Percentiles rank a stretch among this genome's conserved stretches.
These are phyloP conservation scores for Salmo trutta DNA, from an alignment of 2,797 vertebrate species.

Conservation along the genomic window DNA sequence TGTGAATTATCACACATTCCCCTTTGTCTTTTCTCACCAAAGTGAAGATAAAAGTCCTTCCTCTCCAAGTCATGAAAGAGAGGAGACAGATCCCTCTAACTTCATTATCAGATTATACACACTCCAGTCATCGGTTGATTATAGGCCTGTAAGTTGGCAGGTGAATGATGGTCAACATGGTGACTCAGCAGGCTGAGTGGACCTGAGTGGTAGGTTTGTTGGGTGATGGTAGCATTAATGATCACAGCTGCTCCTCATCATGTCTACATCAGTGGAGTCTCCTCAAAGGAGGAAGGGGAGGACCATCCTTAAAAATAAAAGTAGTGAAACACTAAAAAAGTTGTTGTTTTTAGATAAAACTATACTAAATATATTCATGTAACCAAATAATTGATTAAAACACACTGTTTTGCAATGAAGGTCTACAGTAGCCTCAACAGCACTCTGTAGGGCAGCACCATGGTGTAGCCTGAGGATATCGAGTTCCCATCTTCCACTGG, in stretches of 20 bases:
- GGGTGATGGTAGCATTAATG: background rate
- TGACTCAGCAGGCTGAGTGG: background rate
- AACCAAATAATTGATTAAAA: too few relatives aligned
- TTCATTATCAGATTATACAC: background rate
- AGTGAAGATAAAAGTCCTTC: background rate
- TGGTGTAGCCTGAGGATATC: too few relatives aligned
- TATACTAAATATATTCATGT: too few relatives aligned
- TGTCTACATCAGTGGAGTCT: background rate
- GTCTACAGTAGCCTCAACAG: too few relatives aligned
- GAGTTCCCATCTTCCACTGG: too few relatives aligned
- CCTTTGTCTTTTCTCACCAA: background rate
- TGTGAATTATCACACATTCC: background rate
- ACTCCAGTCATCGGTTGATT: background rate
- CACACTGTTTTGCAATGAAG: too few relatives aligned
- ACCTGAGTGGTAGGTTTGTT: background rate
- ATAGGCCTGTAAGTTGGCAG: background rate
- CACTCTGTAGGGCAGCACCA: too few relatives aligned
- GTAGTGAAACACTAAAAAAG: too few relatives aligned
- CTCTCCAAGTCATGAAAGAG: background rate
- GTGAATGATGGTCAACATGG: background rate
- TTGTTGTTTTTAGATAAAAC: too few relatives aligned
- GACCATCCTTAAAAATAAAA: too few relatives aligned
- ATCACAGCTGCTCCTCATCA: background rate
- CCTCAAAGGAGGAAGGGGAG: too few relatives aligned
- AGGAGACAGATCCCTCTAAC: background rate